phyloP scores from a whole-genome alignment of 2,113 vertebrate species.

The Gambusia holbrooki region DNA sequence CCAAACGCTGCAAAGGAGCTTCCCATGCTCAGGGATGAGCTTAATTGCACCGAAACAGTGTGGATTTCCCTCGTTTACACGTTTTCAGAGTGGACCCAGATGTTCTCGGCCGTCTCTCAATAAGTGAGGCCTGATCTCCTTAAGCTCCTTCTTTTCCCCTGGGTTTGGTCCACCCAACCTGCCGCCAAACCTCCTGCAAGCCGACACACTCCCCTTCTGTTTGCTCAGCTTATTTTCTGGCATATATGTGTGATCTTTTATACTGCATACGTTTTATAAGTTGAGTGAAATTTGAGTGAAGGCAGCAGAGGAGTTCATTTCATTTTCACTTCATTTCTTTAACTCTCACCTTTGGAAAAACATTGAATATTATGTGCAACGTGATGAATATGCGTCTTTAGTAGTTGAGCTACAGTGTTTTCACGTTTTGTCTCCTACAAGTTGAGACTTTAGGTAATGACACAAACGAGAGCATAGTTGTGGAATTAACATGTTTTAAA shows the following conservation, averaged over 20 bases:
- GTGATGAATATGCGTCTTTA: conserved; percentile 12
- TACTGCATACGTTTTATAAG: conserved; percentile 6
- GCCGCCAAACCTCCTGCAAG: conserved; percentile 57
- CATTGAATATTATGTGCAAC: background rate
- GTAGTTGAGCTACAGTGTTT: conserved; percentile 1
- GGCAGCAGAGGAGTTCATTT: conserved; percentile 16
- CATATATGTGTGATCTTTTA: conserved; percentile 57
- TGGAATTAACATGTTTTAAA: no score
- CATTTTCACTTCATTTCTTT: background rate
- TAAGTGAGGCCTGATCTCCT: conserved; percentile 76
- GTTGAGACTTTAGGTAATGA: no score
- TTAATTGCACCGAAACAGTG: conserved; percentile 16
- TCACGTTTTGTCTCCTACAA: background rate
- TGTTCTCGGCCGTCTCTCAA: conserved; percentile 78
- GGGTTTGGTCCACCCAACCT: conserved; percentile 64
- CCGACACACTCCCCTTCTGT: conserved; percentile 45
- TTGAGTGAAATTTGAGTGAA: conserved; percentile 39
- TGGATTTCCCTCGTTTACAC: conserved; percentile 38
- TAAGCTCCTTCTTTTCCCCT: conserved; percentile 66
- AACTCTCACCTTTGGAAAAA: background rate
- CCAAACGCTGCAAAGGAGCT: conserved; percentile 47
- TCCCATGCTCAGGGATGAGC: conserved; percentile 59
- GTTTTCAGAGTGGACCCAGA: conserved; percentile 76
- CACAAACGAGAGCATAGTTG: no score
- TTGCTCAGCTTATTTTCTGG: conserved; percentile 48